Conservation (phyloP, 1,140 invertebrate genomes). For the Eupeodes corollae region DNA sequence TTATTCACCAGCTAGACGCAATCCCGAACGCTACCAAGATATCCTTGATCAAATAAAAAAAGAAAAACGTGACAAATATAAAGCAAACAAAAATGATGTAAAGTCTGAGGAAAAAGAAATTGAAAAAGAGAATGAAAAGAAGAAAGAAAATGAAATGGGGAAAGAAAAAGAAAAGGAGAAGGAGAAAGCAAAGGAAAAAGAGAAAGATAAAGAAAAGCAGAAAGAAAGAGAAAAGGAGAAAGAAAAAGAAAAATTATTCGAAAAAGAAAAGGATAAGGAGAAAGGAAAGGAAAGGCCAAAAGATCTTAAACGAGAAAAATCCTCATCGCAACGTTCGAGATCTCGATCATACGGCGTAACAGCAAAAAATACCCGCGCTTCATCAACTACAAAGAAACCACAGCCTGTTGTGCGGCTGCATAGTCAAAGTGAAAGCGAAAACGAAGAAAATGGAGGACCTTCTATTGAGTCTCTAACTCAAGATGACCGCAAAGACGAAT, state of each 20-base stretch:
- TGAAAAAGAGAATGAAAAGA: constrained; percentile 4
- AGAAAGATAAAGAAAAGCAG: too few species aligned
- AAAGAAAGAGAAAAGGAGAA: too few species aligned
- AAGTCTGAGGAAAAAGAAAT: constrained; percentile 5
- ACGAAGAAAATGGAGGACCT: constrained; percentile 28
- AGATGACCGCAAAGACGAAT: constrained; percentile 23
- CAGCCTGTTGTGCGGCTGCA: constrained; percentile 48
- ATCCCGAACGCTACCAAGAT: constrained; percentile 52
- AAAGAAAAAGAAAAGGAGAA: constrained; percentile 9
- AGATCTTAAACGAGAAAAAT: too few species aligned
- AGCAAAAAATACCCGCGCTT: neutral
- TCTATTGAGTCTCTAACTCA: constrained; percentile 9
- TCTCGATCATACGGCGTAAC: too few species aligned
- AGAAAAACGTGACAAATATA: constrained; percentile 34
- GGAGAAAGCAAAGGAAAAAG: constrained; percentile 1
- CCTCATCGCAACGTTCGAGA: too few species aligned
- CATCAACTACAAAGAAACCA: constrained; percentile 23
- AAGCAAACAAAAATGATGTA: constrained; percentile 3
- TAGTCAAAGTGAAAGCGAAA: constrained; percentile 49
- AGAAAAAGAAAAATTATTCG: neutral
- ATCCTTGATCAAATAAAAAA: constrained; percentile 43
- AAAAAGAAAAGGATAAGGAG: neutral
- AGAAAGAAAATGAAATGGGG: neutral
- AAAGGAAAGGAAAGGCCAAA: too few species aligned
- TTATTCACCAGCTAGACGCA: constrained; percentile 50